phyloP scores from a whole-genome alignment of 2,888 invertebrate genomes.

The Hypomecis punctinalis region DNA sequence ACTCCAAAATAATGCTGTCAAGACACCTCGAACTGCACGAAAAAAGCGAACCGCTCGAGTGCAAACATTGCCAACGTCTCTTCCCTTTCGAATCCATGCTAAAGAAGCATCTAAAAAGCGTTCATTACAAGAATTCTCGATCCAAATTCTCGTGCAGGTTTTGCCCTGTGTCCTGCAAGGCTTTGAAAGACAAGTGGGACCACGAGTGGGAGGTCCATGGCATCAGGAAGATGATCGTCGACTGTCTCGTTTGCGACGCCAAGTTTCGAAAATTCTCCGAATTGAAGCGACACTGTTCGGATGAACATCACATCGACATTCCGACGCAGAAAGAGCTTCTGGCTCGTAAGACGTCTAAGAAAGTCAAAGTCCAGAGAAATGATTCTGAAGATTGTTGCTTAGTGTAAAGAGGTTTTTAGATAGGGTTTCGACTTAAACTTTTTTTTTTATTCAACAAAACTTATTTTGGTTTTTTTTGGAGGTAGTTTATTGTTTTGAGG shows the following conservation, averaged over 20 bases:
- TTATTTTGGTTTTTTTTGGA: too few species aligned
- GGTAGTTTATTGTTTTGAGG: too few species aligned
- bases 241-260: slow-evolving; percentile 69
- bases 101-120: slow-evolving; percentile 72
- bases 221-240: slow-evolving; percentile 73
- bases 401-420: too few species aligned
- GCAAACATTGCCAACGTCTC: slow-evolving; percentile 63
- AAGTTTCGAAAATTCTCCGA: slow-evolving; percentile 77
- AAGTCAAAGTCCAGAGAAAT: neutral
- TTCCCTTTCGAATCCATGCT: slow-evolving; percentile 78
- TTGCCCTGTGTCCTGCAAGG: slow-evolving; percentile 62
- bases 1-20: slow-evolving; percentile 77
- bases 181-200: slow-evolving; percentile 78
- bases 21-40: slow-evolving; percentile 78
- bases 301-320: slow-evolving; percentile 60
- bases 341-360: neutral
- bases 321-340: slow-evolving; percentile 65
- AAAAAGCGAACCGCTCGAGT: slow-evolving; percentile 64
- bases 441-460: too few species aligned
- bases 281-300: slow-evolving; percentile 67
- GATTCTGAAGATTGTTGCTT: too few species aligned
- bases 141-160: slow-evolving; percentile 67
- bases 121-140: slow-evolving; percentile 57
- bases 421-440: too few species aligned
- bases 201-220: slow-evolving; percentile 77